Evolutionary conservation across 1,140 invertebrate species (phyloP), one percentile per base, ranked within the genome.

Genomic region (Zaprionus inermis): DNA sequence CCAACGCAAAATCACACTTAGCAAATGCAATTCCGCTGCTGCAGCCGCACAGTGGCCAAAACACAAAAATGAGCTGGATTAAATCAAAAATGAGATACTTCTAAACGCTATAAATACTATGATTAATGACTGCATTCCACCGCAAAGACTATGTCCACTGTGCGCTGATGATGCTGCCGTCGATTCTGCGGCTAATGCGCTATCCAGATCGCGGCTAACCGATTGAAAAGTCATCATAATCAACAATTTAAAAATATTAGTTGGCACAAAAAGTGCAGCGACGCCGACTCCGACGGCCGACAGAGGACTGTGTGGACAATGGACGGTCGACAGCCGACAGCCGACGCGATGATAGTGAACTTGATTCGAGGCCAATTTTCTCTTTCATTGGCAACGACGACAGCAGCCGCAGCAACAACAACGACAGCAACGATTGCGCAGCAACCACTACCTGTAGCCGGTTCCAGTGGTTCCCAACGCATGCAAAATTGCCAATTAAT

Each of bases 221-320:
- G 74, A 80, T 74, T 80, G 75, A 80, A 80, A 75, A 80, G 78
- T 80, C 78, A 80, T 78, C 78, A 78, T 80, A 80, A 80, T 78
- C 76, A 80, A 80, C 78, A 78, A 78, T 79, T 79, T 78, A 70
- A 79, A 79, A 79, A 79, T 79, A 79, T 79, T 79, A 79, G 78
- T 79, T 79, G 64, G 75, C 78, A 74, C 64, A 79, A 79, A 79
- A 72, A 49, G 54, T 44, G 72, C 65, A 49, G 63, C 75, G 60
- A 65, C 41, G 77, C 58, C 65, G 65, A 44, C 69, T 28, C 46
- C 60, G 60, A 65, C 41, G 16, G 77, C 63, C 60, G 65, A 58
- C 72, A 55, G 66, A 36, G 16, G 44, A 11, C 10, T 20, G 18
- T 16, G 44, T 22, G 10, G 44, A 49, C 44, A 49, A n/a, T 16